These are phyloP conservation scores for Microplitis mediator DNA, from an alignment of 1,140 invertebrate genomes.

Conservation along the genomic window DNA sequence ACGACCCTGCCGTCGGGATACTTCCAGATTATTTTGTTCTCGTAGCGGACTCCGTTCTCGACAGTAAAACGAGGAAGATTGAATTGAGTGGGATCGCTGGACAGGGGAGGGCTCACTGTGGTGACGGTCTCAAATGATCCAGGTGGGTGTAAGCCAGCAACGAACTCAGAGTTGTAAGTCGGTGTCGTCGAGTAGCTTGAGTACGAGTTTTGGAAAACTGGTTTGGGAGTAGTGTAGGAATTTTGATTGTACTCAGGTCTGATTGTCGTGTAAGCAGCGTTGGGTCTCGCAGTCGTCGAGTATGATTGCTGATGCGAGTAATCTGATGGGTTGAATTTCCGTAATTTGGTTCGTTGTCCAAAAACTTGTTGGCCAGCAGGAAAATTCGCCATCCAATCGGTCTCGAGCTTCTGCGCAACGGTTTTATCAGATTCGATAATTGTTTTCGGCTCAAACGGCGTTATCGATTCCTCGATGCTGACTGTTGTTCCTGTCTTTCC, in stretches of 20 bases:
- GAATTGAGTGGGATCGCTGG: background rate
- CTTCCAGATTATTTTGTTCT: slow-evolving; percentile 60
- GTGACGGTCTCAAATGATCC: slow-evolving; percentile 27
- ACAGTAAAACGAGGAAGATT: slow-evolving; percentile 48
- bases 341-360: slow-evolving; percentile 50
- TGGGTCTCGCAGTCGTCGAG: slow-evolving; percentile 19
- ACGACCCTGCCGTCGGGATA: slow-evolving; percentile 57
- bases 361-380: slow-evolving; percentile 33
- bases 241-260: slow-evolving; percentile 17
- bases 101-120: slow-evolving; percentile 23
- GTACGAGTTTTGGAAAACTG: slow-evolving; percentile 26
- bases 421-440: slow-evolving; percentile 51
- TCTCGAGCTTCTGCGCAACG: slow-evolving; percentile 34
- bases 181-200: background rate
- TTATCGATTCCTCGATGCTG: slow-evolving; percentile 58
- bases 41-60: slow-evolving; percentile 55
- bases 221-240: slow-evolving; percentile 26
- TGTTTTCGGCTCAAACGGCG: slow-evolving; percentile 53
- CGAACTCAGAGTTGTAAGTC: slow-evolving; percentile 19
- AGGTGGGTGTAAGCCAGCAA: slow-evolving; percentile 18
- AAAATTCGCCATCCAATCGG: background rate
- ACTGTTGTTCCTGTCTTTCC: slow-evolving; percentile 56
- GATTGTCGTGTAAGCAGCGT: slow-evolving; percentile 26
- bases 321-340: slow-evolving; percentile 29
- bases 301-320: slow-evolving; percentile 33